Conservation (phyloP, 2,113 vertebrate species). For the Hippopotamus amphibius region DNA sequence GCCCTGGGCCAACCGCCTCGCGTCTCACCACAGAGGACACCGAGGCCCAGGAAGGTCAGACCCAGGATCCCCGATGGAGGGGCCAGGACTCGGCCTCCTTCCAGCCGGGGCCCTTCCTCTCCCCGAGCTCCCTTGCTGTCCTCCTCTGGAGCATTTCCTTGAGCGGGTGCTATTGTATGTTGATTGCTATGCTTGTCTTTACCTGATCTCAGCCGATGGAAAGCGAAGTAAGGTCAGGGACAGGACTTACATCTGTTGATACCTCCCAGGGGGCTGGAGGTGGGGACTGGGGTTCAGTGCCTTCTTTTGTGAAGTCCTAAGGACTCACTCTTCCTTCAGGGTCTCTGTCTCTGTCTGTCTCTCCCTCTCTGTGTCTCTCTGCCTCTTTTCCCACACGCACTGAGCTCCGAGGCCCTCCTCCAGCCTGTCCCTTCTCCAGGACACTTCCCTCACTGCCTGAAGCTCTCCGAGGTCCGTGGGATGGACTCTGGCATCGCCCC, state of each 20-base stretch:
- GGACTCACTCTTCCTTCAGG: no score
- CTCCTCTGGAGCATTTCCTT: fast-evolving
- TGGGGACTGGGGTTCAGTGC: background rate
- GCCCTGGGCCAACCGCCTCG: background rate
- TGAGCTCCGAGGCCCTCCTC: background rate
- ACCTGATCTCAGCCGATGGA: background rate
- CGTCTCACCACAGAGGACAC: no score
- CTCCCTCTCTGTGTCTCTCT: background rate
- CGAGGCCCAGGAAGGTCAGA: background rate
- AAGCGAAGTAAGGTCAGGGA: background rate
- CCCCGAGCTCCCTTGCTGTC: background rate
- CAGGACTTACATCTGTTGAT: no score
- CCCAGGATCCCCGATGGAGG: background rate
- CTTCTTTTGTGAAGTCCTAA: background rate
- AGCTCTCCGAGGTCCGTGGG: background rate
- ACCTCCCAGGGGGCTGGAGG: no score
- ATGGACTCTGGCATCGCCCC: fast-evolving
- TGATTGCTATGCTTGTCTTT: no score
- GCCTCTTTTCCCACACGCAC: background rate
- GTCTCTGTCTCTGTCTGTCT: background rate
- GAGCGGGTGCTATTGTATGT: fast-evolving
- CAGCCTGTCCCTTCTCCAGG: background rate
- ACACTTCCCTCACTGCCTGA: background rate
- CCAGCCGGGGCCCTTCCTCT: background rate
- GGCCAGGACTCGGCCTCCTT: background rate